phyloP scores from a whole-genome alignment of 2,113 vertebrate species.

The Petrocephalus microphthalmus region DNA sequence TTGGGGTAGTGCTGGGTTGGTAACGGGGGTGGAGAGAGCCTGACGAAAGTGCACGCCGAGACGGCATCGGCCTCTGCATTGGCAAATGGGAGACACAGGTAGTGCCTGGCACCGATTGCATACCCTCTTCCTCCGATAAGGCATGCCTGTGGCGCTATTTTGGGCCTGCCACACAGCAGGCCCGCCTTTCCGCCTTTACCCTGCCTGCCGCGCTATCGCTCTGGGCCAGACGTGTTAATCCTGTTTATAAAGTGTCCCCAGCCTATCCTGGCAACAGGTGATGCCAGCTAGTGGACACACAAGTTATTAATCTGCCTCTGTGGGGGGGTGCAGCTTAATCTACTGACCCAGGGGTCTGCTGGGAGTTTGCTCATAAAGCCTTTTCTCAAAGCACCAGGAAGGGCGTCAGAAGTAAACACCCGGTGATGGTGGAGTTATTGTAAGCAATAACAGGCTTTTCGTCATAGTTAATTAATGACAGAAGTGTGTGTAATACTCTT shows the following conservation, averaged over 20 bases:
- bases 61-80: background rate
- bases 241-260: conserved; percentile 45
- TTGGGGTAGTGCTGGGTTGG: background rate
- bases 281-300: background rate
- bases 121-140: conserved; percentile 21
- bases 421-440: background rate
- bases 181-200: background rate
- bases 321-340: conserved; percentile 41
- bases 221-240: conserved; percentile 39
- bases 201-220: background rate
- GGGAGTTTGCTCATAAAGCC: background rate
- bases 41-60: background rate
- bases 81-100: conserved; percentile 5
- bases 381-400: background rate
- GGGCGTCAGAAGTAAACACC: background rate
- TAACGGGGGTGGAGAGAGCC: background rate
- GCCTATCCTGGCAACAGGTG: background rate
- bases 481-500: background rate
- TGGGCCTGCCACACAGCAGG: conserved; percentile 15
- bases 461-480: background rate
- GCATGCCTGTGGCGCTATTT: conserved; percentile 34
- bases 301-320: background rate
- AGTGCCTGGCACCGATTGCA: conserved; percentile 7
- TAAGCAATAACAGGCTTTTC: background rate
- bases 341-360: conserved; percentile 51